A percentile compares a stretch with the other conserved stretches of the same genome.
Evolutionary conservation across 2,113 vertebrate genomes (phyloP).

Genomic region (Mormyrus lacerda): DNA sequence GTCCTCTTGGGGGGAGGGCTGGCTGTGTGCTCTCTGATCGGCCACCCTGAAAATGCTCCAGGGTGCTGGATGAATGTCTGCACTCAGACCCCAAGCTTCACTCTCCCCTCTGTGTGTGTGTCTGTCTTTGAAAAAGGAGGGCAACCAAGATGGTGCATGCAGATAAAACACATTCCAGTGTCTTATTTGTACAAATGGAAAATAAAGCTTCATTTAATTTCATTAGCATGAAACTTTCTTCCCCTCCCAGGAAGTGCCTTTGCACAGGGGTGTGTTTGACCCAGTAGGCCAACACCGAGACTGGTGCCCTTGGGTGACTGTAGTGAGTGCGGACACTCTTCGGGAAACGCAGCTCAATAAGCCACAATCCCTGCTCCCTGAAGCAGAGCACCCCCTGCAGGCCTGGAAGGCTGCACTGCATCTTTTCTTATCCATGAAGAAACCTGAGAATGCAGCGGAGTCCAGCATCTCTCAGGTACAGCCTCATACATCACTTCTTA

Average conservation of each 20-base stretch:
- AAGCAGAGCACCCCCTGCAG: slow-evolving; percentile 42
- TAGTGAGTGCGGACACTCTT: slow-evolving; percentile 41
- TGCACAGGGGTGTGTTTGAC: slow-evolving; percentile 69
- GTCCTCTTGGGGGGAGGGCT: not conserved
- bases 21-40: not conserved
- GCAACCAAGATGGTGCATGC: not conserved
- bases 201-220: not conserved
- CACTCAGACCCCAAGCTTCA: not conserved
- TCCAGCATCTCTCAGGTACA: slow-evolving; percentile 48
- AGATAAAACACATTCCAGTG: not conserved
- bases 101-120: not conserved
- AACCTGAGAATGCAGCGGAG: slow-evolving; percentile 38
- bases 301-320: slow-evolving; percentile 89
- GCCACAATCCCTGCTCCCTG: slow-evolving; percentile 11
- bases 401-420: slow-evolving; percentile 75
- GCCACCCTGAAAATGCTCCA: not conserved
- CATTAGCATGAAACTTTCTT: slow-evolving; percentile 19
- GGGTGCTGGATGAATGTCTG: not conserved
- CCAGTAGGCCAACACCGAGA: slow-evolving; percentile 85
- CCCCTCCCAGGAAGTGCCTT: slow-evolving; percentile 59
- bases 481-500: not conserved
- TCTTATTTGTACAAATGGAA: not conserved
- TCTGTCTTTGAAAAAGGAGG: not conserved
- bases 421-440: slow-evolving; percentile 64
- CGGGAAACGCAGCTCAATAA: accelerated